Evolutionary conservation across 2,113 vertebrate genomes (phyloP).

Genomic region (Chloropsis cyanopogon): DNA sequence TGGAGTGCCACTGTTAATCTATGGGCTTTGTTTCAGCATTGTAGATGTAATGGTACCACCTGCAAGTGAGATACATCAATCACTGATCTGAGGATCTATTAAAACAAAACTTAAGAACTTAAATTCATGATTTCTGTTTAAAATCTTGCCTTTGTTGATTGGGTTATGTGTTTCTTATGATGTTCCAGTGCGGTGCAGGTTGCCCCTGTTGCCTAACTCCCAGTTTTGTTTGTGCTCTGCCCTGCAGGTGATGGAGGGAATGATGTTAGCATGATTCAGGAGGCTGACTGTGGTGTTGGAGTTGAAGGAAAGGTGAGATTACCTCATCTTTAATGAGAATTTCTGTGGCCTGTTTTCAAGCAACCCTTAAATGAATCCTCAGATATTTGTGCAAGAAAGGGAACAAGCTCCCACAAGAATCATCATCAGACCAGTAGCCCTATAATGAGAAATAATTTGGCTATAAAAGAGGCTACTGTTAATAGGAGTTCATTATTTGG

Average conservation of each 20-base stretch:
- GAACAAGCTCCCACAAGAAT: not conserved
- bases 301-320: constrained; percentile 96
- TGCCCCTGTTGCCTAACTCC: not conserved
- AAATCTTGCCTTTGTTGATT: not conserved
- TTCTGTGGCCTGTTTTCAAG: not conserved
- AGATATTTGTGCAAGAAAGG: not conserved
- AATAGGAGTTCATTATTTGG: not conserved
- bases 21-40: not conserved
- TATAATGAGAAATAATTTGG: not conserved
- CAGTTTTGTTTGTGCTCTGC: not conserved
- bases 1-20: not conserved
- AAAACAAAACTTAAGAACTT: not conserved
- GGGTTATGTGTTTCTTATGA: not conserved
- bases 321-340: not conserved
- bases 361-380: not conserved
- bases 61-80: not conserved
- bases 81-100: not conserved
- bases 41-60: not conserved
- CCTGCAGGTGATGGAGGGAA: constrained; percentile 94
- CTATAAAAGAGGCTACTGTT: not conserved
- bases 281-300: constrained; percentile 96
- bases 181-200: not conserved
- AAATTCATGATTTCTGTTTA: not conserved
- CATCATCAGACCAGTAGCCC: not conserved
- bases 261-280: constrained; percentile 99